Evolutionary conservation across 2,113 vertebrate species (phyloP).

Genomic region (Callionymus lyra): DNA sequence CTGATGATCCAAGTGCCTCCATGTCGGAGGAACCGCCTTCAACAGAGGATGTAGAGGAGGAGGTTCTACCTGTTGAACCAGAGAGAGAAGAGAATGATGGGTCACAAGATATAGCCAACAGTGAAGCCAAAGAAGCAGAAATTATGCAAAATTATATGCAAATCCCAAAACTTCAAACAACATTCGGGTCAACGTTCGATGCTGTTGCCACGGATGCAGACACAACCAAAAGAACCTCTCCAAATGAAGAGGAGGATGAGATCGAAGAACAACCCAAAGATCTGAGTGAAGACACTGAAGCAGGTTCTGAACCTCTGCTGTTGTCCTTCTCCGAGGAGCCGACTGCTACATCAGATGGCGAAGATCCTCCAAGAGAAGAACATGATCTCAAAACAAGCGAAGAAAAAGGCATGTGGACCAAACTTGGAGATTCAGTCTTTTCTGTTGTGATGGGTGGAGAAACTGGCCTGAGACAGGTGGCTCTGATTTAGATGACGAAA

Average conservation of each 20-base stretch:
- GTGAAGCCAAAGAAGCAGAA: conserved; percentile 62
- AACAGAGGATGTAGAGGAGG: conserved; percentile 4
- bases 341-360: conserved; percentile 14
- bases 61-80: too few relatives aligned
- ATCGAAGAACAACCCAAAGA: conserved; percentile 35
- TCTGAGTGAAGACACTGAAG: conserved; percentile 13
- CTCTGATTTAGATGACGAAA: conserved; percentile 26
- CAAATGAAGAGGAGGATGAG: conserved; percentile 63
- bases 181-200: conserved; percentile 78
- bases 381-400: conserved; percentile 26
- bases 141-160: conserved; percentile 44
- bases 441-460: conserved; percentile 60
- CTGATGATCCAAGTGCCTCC: conserved; percentile 37
- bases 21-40: conserved; percentile 4
- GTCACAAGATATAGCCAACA: conserved; percentile 41
- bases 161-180: conserved; percentile 73
- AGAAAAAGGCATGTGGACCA: conserved; percentile 38
- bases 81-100: too few relatives aligned
- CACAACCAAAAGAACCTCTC: conserved; percentile 71
- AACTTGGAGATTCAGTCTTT: conserved; percentile 55
- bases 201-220: conserved; percentile 76
- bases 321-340: conserved; percentile 52
- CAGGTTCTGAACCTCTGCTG: conserved; percentile 51
- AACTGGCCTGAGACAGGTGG: conserved; percentile 10
- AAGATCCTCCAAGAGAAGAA: conserved; percentile 15